Evolutionary conservation across 1,140 invertebrate species (phyloP).

Genomic region (Trachymyrmex septentrionalis): DNA sequence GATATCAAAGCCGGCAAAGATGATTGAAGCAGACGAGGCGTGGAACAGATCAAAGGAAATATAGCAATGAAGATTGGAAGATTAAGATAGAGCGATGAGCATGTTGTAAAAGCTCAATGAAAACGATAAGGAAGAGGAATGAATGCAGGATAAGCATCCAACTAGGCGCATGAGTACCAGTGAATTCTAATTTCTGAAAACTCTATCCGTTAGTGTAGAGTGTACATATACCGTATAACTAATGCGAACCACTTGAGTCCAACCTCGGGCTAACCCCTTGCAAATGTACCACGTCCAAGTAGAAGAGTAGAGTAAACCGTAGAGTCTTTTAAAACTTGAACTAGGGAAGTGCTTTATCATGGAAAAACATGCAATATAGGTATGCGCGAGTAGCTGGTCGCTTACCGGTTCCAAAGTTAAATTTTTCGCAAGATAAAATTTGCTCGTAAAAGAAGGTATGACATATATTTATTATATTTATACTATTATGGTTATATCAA

Average conservation of each 20-base stretch:
- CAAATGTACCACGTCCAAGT: slow-evolving; percentile 47
- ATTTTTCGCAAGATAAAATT: slow-evolving; percentile 45
- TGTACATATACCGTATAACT: slow-evolving; percentile 15
- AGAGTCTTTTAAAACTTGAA: slow-evolving; percentile 55
- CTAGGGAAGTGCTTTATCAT: slow-evolving; percentile 43
- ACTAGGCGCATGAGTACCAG: neutral
- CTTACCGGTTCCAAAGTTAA: slow-evolving; percentile 24
- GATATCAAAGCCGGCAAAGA: slow-evolving; percentile 15
- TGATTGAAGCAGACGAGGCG: slow-evolving; percentile 15
- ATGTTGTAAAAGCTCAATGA: slow-evolving; percentile 8
- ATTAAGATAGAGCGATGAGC: slow-evolving; percentile 22
- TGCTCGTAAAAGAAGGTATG: neutral
- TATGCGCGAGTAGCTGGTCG: slow-evolving; percentile 1
- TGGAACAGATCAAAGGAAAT: slow-evolving; percentile 7
- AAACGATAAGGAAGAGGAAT: slow-evolving; percentile 35
- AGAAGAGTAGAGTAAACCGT: slow-evolving; percentile 55
- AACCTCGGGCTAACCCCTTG: slow-evolving; percentile 15
- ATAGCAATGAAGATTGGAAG: slow-evolving; percentile 21
- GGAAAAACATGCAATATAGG: slow-evolving; percentile 27
- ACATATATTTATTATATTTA: neutral
- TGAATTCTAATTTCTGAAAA: slow-evolving; percentile 36
- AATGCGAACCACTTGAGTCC: slow-evolving; percentile 19
- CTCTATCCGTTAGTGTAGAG: slow-evolving; percentile 25
- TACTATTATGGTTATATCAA: neutral
- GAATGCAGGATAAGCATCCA: slow-evolving; percentile 16